These are phyloP conservation scores for Branchellion lobata DNA, from an alignment of 2,888 invertebrate species.

Conservation along the genomic window DNA sequence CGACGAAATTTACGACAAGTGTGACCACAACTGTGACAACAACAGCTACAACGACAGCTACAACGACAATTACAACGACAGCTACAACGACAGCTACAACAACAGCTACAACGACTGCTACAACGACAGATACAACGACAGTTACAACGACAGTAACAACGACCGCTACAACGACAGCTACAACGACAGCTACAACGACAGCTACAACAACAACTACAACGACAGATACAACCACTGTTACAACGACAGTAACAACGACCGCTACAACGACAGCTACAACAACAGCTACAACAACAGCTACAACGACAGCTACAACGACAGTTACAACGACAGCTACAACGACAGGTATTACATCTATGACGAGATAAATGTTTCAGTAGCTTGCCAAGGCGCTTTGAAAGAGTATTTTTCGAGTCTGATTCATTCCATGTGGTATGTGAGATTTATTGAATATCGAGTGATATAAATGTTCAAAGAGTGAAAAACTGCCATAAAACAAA, in stretches of 20 bases:
- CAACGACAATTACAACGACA: background rate
- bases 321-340: background rate
- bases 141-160: background rate
- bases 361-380: too few relatives aligned
- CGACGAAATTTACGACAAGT: too few relatives aligned
- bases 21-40: too few relatives aligned
- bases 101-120: background rate
- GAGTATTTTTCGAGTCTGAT: too few relatives aligned
- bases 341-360: too few relatives aligned
- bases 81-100: background rate
- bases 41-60: background rate
- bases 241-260: background rate
- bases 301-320: background rate
- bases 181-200: background rate
- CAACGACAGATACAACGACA: background rate
- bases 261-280: background rate
- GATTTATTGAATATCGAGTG: too few relatives aligned
- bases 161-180: background rate
- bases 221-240: too few relatives aligned
- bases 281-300: background rate
- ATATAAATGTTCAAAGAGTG: too few relatives aligned
- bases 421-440: too few relatives aligned
- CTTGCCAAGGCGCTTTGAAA: too few relatives aligned
- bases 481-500: too few relatives aligned
- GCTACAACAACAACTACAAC: too few relatives aligned